Evolutionary conservation across 1,140 invertebrate genomes (phyloP).

Genomic region (Panagrolaimus sp.): DNA sequence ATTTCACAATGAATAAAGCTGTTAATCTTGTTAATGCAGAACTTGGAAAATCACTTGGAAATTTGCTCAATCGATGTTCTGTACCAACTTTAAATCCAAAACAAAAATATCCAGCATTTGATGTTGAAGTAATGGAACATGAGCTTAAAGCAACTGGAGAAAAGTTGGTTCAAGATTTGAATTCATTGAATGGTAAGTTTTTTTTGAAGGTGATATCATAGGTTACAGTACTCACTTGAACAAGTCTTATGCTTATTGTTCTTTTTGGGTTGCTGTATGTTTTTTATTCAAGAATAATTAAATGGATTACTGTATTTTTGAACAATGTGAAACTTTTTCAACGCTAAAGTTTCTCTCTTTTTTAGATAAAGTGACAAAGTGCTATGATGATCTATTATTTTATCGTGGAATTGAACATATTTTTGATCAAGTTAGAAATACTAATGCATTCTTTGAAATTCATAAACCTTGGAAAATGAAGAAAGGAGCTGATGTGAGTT

Average conservation of each 20-base stretch:
- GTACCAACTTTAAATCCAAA: slow-evolving; percentile 72
- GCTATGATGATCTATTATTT: slow-evolving; percentile 74
- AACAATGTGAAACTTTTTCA: too few species aligned
- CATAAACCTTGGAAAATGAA: slow-evolving; percentile 79
- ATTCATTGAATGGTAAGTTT: slow-evolving; percentile 64
- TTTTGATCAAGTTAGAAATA: slow-evolving; percentile 69
- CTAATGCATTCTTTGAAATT: slow-evolving; percentile 78
- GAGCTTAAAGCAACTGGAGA: slow-evolving; percentile 60
- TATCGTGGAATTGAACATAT: slow-evolving; percentile 75
- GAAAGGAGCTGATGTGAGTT: slow-evolving; percentile 58
- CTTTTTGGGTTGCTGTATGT: not conserved
- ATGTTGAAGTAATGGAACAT: slow-evolving; percentile 58
- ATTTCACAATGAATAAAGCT: slow-evolving; percentile 76
- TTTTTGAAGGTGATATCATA: too few species aligned
- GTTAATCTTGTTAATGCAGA: slow-evolving; percentile 77
- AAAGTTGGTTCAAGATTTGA: slow-evolving; percentile 63
- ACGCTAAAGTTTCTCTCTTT: too few species aligned
- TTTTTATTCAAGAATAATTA: not conserved
- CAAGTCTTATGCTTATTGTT: too few species aligned
- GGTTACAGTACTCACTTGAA: too few species aligned
- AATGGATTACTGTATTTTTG: too few species aligned
- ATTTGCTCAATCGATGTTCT: slow-evolving; percentile 75
- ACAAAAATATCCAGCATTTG: slow-evolving; percentile 68
- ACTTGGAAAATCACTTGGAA: slow-evolving; percentile 83
- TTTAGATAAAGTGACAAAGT: slow-evolving; percentile 58